A percentile compares a stretch with the other conserved stretches of the same genome.
phyloP scores from a whole-genome alignment of 2,797 vertebrate species.

The Enteromius thamalakanensis region DNA sequence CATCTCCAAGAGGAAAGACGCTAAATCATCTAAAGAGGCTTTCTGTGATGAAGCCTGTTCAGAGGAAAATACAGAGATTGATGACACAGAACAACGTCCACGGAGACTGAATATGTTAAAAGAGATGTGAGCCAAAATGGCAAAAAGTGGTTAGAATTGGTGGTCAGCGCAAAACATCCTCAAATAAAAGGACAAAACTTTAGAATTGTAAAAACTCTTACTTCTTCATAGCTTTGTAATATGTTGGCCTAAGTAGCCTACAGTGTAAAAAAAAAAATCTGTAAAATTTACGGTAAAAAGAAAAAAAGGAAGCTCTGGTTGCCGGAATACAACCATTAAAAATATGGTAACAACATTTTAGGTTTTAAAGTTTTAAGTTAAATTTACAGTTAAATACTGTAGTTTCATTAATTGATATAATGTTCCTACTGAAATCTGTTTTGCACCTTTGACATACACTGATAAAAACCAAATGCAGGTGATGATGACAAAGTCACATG shows the following conservation, averaged over 20 bases:
- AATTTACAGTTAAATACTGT: too few relatives aligned
- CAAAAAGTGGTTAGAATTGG: constrained; percentile 60
- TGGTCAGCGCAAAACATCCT: background rate
- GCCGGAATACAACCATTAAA: too few relatives aligned
- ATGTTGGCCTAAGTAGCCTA: background rate
- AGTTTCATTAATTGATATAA: too few relatives aligned
- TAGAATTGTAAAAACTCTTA: background rate
- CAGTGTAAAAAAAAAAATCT: too few relatives aligned
- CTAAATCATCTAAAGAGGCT: constrained; percentile 75
- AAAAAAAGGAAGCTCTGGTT: too few relatives aligned
- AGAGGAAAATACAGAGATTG: constrained; percentile 60
- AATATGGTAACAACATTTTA: too few relatives aligned
- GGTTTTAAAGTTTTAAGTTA: too few relatives aligned
- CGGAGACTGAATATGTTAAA: constrained; percentile 67
- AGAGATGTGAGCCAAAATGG: constrained; percentile 69
- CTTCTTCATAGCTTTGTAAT: background rate
- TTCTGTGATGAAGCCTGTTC: constrained; percentile 70
- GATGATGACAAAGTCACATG: too few relatives aligned
- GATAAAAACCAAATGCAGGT: too few relatives aligned
- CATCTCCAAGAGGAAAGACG: constrained; percentile 69
- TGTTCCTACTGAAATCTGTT: too few relatives aligned
- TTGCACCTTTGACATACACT: too few relatives aligned
- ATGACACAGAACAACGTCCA: constrained; percentile 68
- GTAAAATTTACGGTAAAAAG: too few relatives aligned
- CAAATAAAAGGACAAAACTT: background rate